Percentiles rank a stretch among this genome's conserved stretches.
Conservation (phyloP, 2,888 invertebrate genomes). For the Hyposoter dolosus region DNA sequence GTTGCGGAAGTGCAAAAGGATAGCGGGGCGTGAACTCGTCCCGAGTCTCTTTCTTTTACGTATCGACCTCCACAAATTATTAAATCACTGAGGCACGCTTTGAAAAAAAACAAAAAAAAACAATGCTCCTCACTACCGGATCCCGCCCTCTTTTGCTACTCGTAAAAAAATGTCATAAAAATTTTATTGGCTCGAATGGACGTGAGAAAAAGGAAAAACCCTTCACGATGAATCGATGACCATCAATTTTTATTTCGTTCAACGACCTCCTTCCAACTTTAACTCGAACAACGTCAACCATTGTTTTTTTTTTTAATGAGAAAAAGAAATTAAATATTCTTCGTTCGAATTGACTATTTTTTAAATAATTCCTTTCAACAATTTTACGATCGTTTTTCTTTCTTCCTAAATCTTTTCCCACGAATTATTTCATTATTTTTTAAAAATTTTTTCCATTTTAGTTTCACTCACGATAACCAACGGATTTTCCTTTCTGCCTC, state of each 20-base stretch:
- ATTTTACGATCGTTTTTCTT: neutral
- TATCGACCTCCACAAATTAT: constrained; percentile 60
- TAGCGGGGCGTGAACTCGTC: constrained; percentile 52
- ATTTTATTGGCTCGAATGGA: constrained; percentile 37
- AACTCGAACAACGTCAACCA: constrained; percentile 40
- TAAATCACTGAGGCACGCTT: constrained; percentile 48
- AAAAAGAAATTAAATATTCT: neutral
- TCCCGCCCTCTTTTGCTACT: constrained; percentile 12
- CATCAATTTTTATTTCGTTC: constrained; percentile 20
- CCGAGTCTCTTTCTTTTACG: constrained; percentile 9
- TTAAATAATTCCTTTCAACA: neutral
- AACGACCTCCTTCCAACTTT: neutral
- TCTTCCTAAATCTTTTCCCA: neutral
- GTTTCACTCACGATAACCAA: neutral
- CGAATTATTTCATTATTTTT: neutral
- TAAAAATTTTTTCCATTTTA: neutral
- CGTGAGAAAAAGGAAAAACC: neutral
- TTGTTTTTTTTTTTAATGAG: no score
- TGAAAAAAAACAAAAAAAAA: constrained; percentile 33
- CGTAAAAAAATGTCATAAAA: constrained; percentile 52
- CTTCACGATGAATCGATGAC: constrained; percentile 4
- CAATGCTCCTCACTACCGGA: neutral
- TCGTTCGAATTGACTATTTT: neutral
- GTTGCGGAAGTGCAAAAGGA: constrained; percentile 62
- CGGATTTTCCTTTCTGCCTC: neutral